Base-by-base conservation (phyloP, 2,888 invertebrate genomes). In the Drosophila austrosaltans region DNA sequence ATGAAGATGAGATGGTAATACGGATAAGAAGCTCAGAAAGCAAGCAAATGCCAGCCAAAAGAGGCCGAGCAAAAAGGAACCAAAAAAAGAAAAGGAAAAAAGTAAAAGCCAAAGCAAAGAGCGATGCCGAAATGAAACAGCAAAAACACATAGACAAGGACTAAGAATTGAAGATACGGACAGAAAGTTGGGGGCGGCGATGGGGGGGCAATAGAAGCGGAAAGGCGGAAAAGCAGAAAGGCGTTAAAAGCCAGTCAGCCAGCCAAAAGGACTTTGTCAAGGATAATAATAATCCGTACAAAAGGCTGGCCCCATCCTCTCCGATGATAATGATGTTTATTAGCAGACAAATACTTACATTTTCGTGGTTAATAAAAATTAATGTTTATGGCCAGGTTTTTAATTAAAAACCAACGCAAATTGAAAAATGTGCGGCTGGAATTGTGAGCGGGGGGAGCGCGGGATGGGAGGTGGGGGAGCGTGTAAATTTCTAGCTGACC, bases 341-440 rank as follows among this genome's bases (percentile, higher is more conserved):
- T 85, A 86, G 80, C 83, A 86, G 77, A 76, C 76, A 82, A 83
- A 84, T 81, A 72, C 78, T 78, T 74, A 82, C 22, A 42, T 8
- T 7, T 8, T n/a, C n/a, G 20, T 10, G 58, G 28, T 39, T 81
- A 76, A 86, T 81, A 85, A 81, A 86, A 81, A 82, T 81, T 82
- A 79, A 82, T 85, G 82, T 76, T 79, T 81, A 81, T 81, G 73
- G 73, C 81, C 78, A 75, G 72, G 81, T 78, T 82, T 85, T 85
- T 85, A 85, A 86, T 85, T 85, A 84, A 86, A 86, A 83, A 82
- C 71, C 77, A 79, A 81, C 76, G 85, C 79, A 81, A 84, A 83
- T 85, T 78, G 78, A 82, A 77, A 74, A 81, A 75, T 69, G 57
- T 56, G 69, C 73, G 62, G 36, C 58, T 72, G 4, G 28, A 28